phyloP scores from a whole-genome alignment of 2,888 invertebrate genomes.

The Campaea margaritaria region DNA sequence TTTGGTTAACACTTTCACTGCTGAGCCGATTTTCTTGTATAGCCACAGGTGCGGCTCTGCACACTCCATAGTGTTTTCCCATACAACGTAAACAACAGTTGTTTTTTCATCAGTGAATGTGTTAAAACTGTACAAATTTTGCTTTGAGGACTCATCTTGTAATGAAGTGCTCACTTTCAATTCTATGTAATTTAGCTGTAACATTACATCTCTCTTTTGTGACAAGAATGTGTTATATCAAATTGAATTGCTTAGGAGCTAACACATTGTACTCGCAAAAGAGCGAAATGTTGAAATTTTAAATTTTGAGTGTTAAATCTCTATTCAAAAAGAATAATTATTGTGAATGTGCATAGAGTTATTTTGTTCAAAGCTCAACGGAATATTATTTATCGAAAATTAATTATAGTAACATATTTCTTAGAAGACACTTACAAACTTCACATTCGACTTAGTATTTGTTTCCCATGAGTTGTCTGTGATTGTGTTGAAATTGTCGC shows the following conservation, averaged over 20 bases:
- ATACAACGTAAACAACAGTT: too few species aligned
- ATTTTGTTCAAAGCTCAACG: slow-evolving; percentile 53
- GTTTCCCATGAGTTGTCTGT: slow-evolving; percentile 70
- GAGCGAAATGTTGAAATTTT: too few species aligned
- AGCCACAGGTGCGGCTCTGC: too few species aligned
- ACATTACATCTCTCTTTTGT: too few species aligned
- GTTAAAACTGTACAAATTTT: slow-evolving; percentile 5
- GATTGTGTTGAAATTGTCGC: slow-evolving; percentile 31
- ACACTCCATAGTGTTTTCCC: too few species aligned
- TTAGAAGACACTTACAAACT: slow-evolving; percentile 48
- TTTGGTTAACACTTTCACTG: not conserved
- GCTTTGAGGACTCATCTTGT: not conserved
- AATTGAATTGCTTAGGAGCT: too few species aligned
- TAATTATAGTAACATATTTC: slow-evolving; percentile 48
- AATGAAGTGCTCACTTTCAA: not conserved
- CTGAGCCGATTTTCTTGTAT: too few species aligned
- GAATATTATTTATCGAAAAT: slow-evolving; percentile 51
- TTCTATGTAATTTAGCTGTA: not conserved
- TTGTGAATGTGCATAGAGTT: slow-evolving; percentile 46
- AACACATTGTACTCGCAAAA: too few species aligned
- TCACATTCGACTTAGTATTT: slow-evolving; percentile 71
- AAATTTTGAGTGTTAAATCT: slow-evolving; percentile 21
- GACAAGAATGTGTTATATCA: too few species aligned
- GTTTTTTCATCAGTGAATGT: too few species aligned
- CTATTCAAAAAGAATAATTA: slow-evolving; percentile 41